phyloP scores from a whole-genome alignment of 2,797 vertebrate genomes.

The Lophotriccus pileatus region DNA sequence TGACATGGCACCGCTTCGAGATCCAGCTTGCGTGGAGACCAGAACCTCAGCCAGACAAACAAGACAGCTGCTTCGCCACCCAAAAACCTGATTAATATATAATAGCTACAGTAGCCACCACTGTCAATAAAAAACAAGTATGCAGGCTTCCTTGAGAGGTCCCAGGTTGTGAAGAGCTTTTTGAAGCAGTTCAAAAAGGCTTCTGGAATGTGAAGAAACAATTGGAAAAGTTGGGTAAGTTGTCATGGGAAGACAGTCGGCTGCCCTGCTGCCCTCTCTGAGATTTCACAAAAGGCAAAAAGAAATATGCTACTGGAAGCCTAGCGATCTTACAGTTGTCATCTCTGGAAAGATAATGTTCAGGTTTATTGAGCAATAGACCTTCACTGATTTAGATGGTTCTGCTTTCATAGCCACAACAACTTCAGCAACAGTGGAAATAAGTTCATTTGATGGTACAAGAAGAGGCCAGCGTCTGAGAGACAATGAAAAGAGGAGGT shows the following conservation, averaged over 20 bases:
- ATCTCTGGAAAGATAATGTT: not conserved
- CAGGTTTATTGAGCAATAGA: not conserved
- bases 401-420: not conserved
- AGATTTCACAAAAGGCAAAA: not conserved
- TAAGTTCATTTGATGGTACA: not conserved
- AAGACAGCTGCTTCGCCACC: not conserved
- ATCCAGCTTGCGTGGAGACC: not conserved
- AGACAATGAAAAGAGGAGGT: not conserved
- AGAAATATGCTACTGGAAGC: accelerated
- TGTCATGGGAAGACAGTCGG: not conserved
- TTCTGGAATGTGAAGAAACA: not conserved
- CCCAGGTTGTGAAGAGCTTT: not conserved
- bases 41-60: not conserved
- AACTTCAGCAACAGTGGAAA: not conserved
- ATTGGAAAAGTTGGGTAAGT: not conserved
- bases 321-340: not conserved
- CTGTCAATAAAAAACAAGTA: not conserved
- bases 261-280: not conserved
- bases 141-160: not conserved
- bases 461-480: not conserved
- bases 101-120: not conserved
- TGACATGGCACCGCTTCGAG: accelerated
- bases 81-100: not conserved
- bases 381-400: not conserved
- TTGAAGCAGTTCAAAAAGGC: not conserved